phyloP scores from a whole-genome alignment of 2,113 vertebrate species.

The Hippocampus zosterae region DNA sequence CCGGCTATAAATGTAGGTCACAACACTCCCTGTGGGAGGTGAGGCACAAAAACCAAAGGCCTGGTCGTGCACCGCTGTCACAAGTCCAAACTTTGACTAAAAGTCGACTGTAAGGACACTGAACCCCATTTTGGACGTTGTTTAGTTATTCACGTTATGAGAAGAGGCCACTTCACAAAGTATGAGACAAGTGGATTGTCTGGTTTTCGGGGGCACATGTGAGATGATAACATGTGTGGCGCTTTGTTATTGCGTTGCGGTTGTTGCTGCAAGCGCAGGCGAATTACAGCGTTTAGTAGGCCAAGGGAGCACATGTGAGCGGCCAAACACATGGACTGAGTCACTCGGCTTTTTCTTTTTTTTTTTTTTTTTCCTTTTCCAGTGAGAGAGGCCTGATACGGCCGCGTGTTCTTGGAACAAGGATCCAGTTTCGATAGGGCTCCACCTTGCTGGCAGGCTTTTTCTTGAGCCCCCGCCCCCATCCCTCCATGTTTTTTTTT shows the following conservation, averaged over 20 bases:
- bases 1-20: slow-evolving; percentile 74
- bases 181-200: background rate
- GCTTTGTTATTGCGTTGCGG: slow-evolving; percentile 56
- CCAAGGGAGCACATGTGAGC: slow-evolving; percentile 69
- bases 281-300: slow-evolving; percentile 64
- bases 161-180: background rate
- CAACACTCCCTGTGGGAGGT: slow-evolving; percentile 45
- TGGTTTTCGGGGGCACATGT: slow-evolving; percentile 43
- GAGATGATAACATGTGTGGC: slow-evolving; percentile 42
- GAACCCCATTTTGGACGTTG: background rate
- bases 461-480: slow-evolving; percentile 11
- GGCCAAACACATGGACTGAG: slow-evolving; percentile 66
- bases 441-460: slow-evolving; percentile 48
- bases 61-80: slow-evolving; percentile 38
- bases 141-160: background rate
- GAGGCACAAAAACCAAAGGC: slow-evolving; percentile 22
- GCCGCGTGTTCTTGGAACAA: slow-evolving; percentile 51
- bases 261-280: slow-evolving; percentile 49
- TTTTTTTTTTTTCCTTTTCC: slow-evolving; percentile 24
- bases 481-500: background rate
- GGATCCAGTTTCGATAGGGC: slow-evolving; percentile 38
- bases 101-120: background rate
- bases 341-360: slow-evolving; percentile 34
- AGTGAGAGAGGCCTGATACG: slow-evolving; percentile 35
- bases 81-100: background rate